Base-by-base conservation (phyloP, 2,113 vertebrate genomes). In the Vulpes vulpes region DNA sequence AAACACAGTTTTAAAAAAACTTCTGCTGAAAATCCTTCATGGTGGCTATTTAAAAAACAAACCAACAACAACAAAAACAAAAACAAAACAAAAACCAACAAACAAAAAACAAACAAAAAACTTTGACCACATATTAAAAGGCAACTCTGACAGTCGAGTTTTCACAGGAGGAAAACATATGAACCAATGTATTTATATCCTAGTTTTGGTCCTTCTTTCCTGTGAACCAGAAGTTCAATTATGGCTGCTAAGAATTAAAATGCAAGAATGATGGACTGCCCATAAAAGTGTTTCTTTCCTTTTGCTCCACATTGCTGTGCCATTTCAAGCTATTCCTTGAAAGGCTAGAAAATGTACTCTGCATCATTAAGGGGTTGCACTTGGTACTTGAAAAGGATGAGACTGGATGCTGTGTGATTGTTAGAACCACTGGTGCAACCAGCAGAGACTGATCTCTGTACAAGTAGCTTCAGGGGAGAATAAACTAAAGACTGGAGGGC, bases 291-390 rank as follows among this genome's bases (percentile, higher is more conserved):
- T 78, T 49, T 60, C 65, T 85, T 82, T 79, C 67, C 78, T 92
- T 74, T 86, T 62, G 53, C 51, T 51, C 71, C 55, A n/a, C 4
- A 16, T 82, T 89, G 49, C 22, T 57, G 17, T 59, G 65, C 32
- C 78, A 64, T 95, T 94, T 93, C 53, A 89, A 95, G 35, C 78
- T 86, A 53, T 86, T 94, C 55, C 89, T 92, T 67, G 19, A 94
- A 92, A 97, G 79, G 2, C 78, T 89, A 43, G 82, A 35, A 86
- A 55, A 55, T 27, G 81, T 53, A 55, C 73, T 71, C 53, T 89
- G 91, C 43, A 82, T 95, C 65, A 78, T 93, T 82, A 93, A 81
- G 81, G 59, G 17, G 6, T 89, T 60, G 57, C 38, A 30, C n/a
- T 35, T 6, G 53, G 64, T 10, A 71, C 59, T 82, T 96, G 71